Percentiles rank a stretch among this genome's conserved stretches.
These are phyloP conservation scores for Dilophus febrilis DNA, from an alignment of 2,888 invertebrate genomes.

Conservation along the genomic window DNA sequence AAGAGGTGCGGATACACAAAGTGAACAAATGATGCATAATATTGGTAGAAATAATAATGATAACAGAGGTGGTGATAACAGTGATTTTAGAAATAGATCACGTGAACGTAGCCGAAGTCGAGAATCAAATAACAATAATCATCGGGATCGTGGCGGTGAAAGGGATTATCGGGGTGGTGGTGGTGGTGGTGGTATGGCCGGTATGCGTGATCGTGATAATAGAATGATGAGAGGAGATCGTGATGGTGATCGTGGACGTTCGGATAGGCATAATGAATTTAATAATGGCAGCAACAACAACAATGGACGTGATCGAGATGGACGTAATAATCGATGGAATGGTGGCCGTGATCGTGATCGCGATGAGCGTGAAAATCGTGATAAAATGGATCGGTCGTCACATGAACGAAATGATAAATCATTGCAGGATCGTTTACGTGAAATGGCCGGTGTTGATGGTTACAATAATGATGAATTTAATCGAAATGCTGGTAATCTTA, in stretches of 20 bases:
- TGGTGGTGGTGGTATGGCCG: conserved; percentile 19
- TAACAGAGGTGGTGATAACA: conserved; percentile 16
- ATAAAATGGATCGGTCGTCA: conserved; percentile 17
- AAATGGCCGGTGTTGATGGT: conserved; percentile 34
- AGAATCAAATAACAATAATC: conserved; percentile 22
- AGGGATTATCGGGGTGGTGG: conserved; percentile 16
- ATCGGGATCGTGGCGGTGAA: conserved; percentile 20
- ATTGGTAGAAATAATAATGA: conserved; percentile 11
- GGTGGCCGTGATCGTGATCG: conserved; percentile 20
- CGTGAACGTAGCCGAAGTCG: conserved; percentile 18
- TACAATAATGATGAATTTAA: conserved; percentile 9
- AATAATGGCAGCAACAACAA: conserved; percentile 13
- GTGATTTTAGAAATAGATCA: neutral
- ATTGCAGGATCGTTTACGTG: conserved; percentile 35
- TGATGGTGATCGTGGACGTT: conserved; percentile 22
- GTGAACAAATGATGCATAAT: conserved; percentile 10
- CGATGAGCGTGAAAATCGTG: conserved; percentile 15
- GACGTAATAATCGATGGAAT: conserved; percentile 17
- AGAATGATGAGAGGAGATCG: conserved; percentile 7
- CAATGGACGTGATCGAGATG: conserved; percentile 15
- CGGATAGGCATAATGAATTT: conserved; percentile 18
- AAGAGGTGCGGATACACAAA: no score
- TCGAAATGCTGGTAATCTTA: conserved; percentile 10
- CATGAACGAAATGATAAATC: conserved; percentile 18
- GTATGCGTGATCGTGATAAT: conserved; percentile 8